Percentiles rank a stretch among this genome's conserved stretches.
phyloP scores from a whole-genome alignment of 2,888 invertebrate genomes.

The Stenodema calcarata region DNA sequence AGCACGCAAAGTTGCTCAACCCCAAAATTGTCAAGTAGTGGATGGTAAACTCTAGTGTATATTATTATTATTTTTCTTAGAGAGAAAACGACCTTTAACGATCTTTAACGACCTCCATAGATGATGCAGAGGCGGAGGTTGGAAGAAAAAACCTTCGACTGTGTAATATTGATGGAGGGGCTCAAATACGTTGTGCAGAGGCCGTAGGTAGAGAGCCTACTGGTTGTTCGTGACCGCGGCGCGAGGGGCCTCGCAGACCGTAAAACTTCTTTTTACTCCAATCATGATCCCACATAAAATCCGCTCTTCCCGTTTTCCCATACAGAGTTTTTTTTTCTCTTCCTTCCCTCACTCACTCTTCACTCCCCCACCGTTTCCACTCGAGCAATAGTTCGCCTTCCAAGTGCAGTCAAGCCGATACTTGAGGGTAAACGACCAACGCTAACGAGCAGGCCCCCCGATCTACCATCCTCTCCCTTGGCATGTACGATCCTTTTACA shows the following conservation, averaged over 20 bases:
- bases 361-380: neutral
- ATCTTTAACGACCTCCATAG: neutral
- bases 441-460: neutral
- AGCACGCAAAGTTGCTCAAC: no score
- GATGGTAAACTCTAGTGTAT: no score
- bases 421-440: neutral
- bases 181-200: neutral
- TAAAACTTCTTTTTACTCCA: conserved; percentile 2
- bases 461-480: neutral
- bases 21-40: no score
- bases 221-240: neutral
- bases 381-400: neutral
- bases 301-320: neutral
- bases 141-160: neutral
- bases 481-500: neutral
- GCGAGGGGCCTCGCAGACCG: neutral
- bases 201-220: neutral
- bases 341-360: neutral
- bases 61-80: no score
- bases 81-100: no score
- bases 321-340: neutral
- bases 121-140: neutral
- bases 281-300: neutral
- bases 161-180: neutral
- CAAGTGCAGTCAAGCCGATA: neutral